Base-by-base conservation (phyloP, 2,113 vertebrate genomes). In the Callochromis pleurospilus region DNA sequence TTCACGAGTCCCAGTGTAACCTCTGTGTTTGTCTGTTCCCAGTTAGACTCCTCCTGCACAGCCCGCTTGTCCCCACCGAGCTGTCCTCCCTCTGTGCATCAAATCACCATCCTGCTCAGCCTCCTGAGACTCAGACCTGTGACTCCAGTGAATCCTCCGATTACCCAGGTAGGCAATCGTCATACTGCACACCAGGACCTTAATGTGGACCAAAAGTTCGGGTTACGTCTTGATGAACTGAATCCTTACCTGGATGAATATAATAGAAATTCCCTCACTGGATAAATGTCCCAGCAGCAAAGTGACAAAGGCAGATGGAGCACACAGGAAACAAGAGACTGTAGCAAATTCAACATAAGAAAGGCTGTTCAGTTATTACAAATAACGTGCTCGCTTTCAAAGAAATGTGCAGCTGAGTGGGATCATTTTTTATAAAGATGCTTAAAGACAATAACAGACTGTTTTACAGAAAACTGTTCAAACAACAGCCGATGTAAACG, bases 161-260 rank as follows among this genome's bases (percentile, higher is more conserved):
- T 33, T 62, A 62, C 29, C 29, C 58, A 62, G 29, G 58, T 11
- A 33, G 58, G 9, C 31, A 62, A 7, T 62, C 31, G n/a, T 62
- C 58, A 36, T 62, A 19, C 31, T 36, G 58, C 58, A 2, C 29
- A 31, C 56, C 0, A 15, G 56, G 8, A 33, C 31, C 15, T 36
- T 62, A 19, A 19, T n/a, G 58, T 36, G 58, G 31, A 62, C 58
- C 15, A 33, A 19, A 3, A 17, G 56, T 60, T 29, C 0, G 26
- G 26, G 56, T 60, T 29, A 11, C 9, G 5, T 60, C 58, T 33
- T 60, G 58, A 33, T 60, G 29, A 60, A 33, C 56, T 33, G 29
- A 60, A 33, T 0, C 15, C 58, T 11, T 11, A n/a, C 1, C 31
- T 62, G 58, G 17, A 2, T 7, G 31, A 62, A 62, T 0, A 62